Conservation (phyloP, 35 echinoderm and acorn worm species). For the Apostichopus japonicus region DNA sequence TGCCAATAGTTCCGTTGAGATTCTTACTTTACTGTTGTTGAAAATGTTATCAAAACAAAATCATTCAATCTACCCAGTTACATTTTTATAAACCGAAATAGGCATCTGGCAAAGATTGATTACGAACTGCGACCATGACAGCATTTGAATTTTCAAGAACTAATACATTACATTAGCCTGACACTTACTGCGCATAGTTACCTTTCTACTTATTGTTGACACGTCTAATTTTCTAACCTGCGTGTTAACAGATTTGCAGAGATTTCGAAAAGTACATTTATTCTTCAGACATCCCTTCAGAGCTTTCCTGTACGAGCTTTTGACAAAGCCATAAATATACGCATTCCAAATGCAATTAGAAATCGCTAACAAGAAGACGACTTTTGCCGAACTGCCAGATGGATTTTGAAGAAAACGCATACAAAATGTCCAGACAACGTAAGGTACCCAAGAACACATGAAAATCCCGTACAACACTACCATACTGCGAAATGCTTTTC, state of each 20-base stretch:
- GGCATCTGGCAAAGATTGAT: neutral
- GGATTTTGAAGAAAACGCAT: neutral
- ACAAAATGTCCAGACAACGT: neutral
- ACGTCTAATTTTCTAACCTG: constrained; percentile 1
- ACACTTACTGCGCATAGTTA: neutral
- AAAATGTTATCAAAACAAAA: too few species aligned
- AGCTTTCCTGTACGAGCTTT: constrained; percentile 11
- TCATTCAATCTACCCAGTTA: too few species aligned
- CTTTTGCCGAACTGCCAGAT: neutral
- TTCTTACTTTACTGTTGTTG: too few species aligned
- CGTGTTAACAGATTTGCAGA: neutral
- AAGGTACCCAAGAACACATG: constrained; percentile 8
- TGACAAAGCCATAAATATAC: constrained; percentile 1
- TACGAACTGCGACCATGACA: too few species aligned
- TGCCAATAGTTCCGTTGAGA: too few species aligned
- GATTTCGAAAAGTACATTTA: neutral
- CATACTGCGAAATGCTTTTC: neutral
- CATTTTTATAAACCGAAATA: too few species aligned
- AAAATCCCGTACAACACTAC: neutral
- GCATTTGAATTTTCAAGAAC: neutral
- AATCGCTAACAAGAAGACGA: neutral
- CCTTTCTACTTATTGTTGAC: constrained; percentile 1
- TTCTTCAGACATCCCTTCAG: neutral
- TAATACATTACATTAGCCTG: neutral
- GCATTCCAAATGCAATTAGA: constrained; percentile 13